Percentiles rank a stretch among this genome's conserved stretches.
Evolutionary conservation across 2,888 invertebrate species (phyloP).

Genomic region (Pyrochroa serraticornis): DNA sequence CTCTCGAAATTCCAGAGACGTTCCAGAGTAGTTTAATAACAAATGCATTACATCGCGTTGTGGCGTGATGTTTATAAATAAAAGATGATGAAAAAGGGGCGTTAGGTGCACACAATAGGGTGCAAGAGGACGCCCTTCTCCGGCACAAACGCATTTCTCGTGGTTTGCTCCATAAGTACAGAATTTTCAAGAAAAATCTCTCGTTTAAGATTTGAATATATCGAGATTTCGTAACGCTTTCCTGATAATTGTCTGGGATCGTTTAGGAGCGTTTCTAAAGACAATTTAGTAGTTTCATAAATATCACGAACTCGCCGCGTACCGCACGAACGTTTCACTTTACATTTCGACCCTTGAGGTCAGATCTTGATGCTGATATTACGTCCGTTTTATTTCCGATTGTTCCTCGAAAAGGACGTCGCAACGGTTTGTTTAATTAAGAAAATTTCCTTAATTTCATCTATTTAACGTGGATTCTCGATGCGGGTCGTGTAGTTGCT

Average conservation of each 20-base stretch:
- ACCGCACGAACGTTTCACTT: constrained; percentile 17
- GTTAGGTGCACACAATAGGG: constrained; percentile 14
- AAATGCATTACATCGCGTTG: constrained; percentile 2
- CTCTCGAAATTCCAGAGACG: too few species aligned
- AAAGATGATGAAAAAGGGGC: constrained; percentile 23
- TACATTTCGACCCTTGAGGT: constrained; percentile 8
- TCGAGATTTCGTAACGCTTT: constrained; percentile 16
- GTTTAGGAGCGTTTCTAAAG: constrained; percentile 21
- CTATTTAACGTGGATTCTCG: too few species aligned
- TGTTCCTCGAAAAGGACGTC: constrained; percentile 9
- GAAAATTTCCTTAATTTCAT: not conserved
- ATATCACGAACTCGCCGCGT: constrained; percentile 13
- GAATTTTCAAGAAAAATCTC: constrained; percentile 4
- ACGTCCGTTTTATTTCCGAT: constrained; percentile 10
- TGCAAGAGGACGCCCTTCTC: constrained; percentile 12
- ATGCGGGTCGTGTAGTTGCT: too few species aligned
- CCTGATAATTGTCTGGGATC: constrained; percentile 21
- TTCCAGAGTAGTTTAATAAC: not conserved
- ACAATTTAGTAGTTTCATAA: constrained; percentile 24
- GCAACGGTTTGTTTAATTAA: not conserved
- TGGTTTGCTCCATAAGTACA: constrained; percentile 22
- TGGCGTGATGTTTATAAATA: constrained; percentile 27
- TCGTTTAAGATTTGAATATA: constrained; percentile 10
- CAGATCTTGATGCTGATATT: constrained; percentile 17
- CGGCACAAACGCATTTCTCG: constrained; percentile 26